Evolutionary conservation across 2,797 vertebrate species (phyloP).

Genomic region (Sebastes vulpes): DNA sequence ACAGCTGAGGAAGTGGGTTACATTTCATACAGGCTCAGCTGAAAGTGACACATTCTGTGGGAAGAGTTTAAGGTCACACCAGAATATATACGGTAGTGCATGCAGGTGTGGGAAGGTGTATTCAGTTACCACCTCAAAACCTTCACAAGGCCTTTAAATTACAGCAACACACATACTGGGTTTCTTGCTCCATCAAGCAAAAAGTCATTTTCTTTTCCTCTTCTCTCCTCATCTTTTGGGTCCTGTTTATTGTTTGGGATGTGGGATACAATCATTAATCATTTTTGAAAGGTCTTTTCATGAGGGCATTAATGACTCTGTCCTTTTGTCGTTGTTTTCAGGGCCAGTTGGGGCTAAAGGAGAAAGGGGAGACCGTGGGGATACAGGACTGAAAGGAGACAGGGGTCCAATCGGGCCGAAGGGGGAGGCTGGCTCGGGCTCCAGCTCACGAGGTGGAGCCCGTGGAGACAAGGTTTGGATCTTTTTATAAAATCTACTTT

Average conservation of each 20-base stretch:
- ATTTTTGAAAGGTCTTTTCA: conserved; percentile 48
- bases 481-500: background rate
- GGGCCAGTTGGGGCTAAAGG: conserved; percentile 73
- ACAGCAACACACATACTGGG: background rate
- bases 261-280: conserved; percentile 46
- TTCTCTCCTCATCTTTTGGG: background rate
- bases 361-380: conserved; percentile 85
- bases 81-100: background rate
- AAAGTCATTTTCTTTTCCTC: conserved; percentile 10
- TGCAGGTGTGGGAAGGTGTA: conserved; percentile 36
- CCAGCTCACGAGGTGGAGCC: conserved; percentile 49
- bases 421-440: conserved; percentile 79
- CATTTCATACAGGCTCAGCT: background rate
- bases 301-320: conserved; percentile 28
- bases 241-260: conserved; percentile 38
- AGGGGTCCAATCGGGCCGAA: conserved; percentile 84
- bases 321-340: conserved; percentile 31
- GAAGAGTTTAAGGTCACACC: conserved; percentile 1
- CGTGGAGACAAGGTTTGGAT: conserved; percentile 73
- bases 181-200: conserved; percentile 26
- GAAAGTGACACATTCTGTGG: background rate
- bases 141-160: conserved; percentile 13
- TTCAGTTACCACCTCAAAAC: background rate
- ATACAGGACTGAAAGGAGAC: conserved; percentile 84
- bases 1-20: background rate